Evolutionary conservation across 1,140 invertebrate genomes (phyloP), one percentile per base, ranked within the genome.

Genomic region (Oryzaephilus surinamensis): DNA sequence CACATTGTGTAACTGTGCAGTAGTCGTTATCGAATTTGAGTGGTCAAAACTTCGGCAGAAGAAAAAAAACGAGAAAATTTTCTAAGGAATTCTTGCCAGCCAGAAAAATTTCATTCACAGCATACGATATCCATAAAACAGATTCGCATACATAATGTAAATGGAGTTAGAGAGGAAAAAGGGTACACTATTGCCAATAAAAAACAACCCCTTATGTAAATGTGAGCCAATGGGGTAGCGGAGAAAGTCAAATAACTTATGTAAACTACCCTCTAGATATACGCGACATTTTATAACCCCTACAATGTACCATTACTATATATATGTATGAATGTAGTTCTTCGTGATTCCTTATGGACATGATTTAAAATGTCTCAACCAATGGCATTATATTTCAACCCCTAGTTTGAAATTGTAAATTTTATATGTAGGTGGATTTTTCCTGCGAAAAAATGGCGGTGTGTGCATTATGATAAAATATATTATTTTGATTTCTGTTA

Each of bases 351-450:
- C n/a, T n/a, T n/a, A n/a, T n/a, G n/a, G n/a, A n/a, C n/a, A n/a
- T n/a, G 46, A 41, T 48, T 44, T 48, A 30, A 48, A 50, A 50
- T 33, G 51, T 39, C 50, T 54, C 50, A 28, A 18, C 54, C 54
- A 56, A 56, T 56, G 20, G 14, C 3, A 35, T 13, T 17, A 27
- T 14, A 26, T 14, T 28, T 39, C 23, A 21, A 31, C 40, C 51
- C 53, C 54, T 48, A 45, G 50, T 56, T 56, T 54, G n/a, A 56
- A 56, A 56, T 50, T 54, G 48, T 50, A 55, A 55, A 55, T 53
- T 45, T 13, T 2, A 28, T 17, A n/a, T 29, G 26, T 33, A 39
- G 38, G 30, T 42, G 32, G 15, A 13, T 14, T 4, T 24, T 24
- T 24, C 5, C 23, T n/a, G 3, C 5, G 3, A 30, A n/a, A 38